phyloP scores from a whole-genome alignment of 2,797 vertebrate species.

The Okamejei kenojei region DNA sequence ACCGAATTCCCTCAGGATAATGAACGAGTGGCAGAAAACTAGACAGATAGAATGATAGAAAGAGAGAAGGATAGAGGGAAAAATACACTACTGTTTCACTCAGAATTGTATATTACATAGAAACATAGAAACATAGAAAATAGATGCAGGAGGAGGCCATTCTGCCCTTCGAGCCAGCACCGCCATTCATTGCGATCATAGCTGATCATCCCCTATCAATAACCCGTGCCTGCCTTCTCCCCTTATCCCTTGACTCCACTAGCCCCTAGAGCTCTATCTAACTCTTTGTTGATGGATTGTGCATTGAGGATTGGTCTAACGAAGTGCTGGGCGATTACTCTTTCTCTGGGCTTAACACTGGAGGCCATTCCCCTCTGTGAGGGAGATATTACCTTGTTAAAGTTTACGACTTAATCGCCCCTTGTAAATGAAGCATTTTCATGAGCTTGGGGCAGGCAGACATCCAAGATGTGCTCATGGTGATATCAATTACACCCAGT shows the following conservation, averaged over 20 bases:
- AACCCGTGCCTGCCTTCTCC: no score
- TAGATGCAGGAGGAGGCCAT: no score
- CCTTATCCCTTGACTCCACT: no score
- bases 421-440: background rate
- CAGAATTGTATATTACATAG: background rate
- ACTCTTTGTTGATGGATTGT: background rate
- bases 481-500: background rate
- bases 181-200: no score
- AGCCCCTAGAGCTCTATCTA: no score
- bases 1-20: background rate
- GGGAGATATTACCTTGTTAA: background rate
- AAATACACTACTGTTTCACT: background rate
- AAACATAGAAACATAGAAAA: no score
- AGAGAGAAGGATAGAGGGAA: background rate
- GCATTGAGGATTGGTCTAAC: background rate
- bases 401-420: background rate
- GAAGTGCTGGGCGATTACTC: background rate
- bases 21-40: background rate
- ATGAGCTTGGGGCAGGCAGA: background rate
- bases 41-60: background rate
- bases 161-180: no score
- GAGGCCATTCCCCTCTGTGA: background rate
- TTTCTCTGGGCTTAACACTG: background rate
- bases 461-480: background rate
- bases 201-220: no score